Conservation (phyloP, 2,113 vertebrate species). For the Lepisosteus osseus region DNA sequence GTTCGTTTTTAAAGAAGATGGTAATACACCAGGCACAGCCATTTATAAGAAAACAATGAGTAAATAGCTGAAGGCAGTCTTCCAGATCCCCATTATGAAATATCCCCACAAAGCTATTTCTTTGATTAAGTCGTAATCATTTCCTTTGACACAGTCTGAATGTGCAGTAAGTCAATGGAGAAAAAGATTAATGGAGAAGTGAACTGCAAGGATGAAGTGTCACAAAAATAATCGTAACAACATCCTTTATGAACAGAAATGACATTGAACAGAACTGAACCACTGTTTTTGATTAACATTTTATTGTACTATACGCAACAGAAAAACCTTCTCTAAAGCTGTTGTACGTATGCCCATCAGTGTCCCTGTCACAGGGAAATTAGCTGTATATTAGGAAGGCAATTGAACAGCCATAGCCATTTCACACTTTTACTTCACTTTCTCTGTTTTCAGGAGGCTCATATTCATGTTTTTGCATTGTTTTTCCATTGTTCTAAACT, state of each 20-base stretch:
- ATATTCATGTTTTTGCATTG: too few species aligned
- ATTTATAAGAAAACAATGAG: not conserved
- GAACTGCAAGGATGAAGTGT: slow-evolving; percentile 8
- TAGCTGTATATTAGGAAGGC: too few species aligned
- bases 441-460: too few species aligned
- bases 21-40: not conserved
- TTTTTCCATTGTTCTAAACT: too few species aligned
- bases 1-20: too few species aligned
- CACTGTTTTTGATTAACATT: not conserved
- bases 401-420: too few species aligned
- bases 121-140: slow-evolving; percentile 32
- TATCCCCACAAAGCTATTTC: not conserved
- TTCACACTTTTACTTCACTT: too few species aligned
- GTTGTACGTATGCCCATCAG: too few species aligned
- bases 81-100: slow-evolving; percentile 4
- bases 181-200: slow-evolving; percentile 28
- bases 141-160: slow-evolving; percentile 26
- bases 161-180: slow-evolving; percentile 20
- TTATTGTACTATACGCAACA: too few species aligned
- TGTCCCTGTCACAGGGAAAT: too few species aligned
- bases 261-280: slow-evolving; percentile 4
- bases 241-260: slow-evolving; percentile 16
- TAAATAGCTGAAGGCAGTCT: not conserved
- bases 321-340: too few species aligned
- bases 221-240: not conserved